Evolutionary conservation across 2,797 vertebrate genomes (phyloP).

Genomic region (Neopelma chrysocephalum): DNA sequence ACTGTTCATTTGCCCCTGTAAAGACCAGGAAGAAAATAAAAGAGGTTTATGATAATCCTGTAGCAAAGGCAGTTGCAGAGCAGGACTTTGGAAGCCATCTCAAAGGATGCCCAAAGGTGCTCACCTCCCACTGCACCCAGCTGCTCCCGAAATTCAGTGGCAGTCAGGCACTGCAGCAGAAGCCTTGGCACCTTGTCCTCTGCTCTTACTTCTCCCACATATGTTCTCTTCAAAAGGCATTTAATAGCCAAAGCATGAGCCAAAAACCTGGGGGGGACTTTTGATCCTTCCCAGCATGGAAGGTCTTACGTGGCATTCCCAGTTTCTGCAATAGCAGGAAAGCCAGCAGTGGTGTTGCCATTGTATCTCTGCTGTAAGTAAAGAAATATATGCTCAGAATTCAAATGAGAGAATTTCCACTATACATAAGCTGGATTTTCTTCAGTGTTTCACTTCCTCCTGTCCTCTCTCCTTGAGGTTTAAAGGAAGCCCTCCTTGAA

Average conservation of each 20-base stretch:
- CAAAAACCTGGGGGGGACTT: constrained; percentile 62
- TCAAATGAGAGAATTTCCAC: neutral
- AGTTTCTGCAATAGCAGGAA: constrained; percentile 25
- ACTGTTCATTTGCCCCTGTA: neutral
- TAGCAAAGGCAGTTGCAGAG: neutral
- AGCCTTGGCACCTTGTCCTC: constrained; percentile 49
- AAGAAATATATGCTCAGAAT: neutral
- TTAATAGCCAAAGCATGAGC: constrained; percentile 54
- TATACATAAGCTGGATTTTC: neutral
- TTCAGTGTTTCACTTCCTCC: neutral
- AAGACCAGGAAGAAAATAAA: neutral
- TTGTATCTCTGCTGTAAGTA: neutral
- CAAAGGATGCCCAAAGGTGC: constrained; percentile 27
- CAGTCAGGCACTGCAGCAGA: neutral
- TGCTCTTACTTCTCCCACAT: constrained; percentile 40
- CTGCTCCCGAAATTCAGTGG: neutral
- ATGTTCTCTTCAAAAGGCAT: constrained; percentile 51
- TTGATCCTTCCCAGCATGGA: constrained; percentile 60
- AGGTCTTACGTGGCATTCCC: neutral
- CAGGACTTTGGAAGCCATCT: neutral
- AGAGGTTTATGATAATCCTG: neutral
- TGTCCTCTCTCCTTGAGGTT: neutral
- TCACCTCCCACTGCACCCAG: constrained; percentile 14
- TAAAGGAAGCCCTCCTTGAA: neutral
- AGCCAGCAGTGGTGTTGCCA: neutral